phyloP scores from a whole-genome alignment of 2,888 invertebrate genomes.

The Odontocerum albicorne region DNA sequence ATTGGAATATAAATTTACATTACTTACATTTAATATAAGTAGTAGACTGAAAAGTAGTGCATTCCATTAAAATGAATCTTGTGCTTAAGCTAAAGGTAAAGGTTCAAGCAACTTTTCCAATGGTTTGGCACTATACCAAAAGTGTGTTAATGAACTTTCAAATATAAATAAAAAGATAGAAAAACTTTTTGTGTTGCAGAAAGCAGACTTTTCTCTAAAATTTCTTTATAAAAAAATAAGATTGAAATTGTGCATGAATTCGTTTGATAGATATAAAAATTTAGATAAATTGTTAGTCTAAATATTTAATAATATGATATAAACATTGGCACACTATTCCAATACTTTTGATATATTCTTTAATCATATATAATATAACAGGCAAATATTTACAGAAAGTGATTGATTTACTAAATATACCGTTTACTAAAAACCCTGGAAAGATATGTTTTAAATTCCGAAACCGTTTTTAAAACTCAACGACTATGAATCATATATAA shows the following conservation, averaged over 20 bases:
- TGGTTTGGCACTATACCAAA: no score
- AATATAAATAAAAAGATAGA: not conserved
- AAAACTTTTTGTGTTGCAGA: not conserved
- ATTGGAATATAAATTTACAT: slow-evolving; percentile 26
- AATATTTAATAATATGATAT: slow-evolving; percentile 30
- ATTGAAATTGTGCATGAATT: slow-evolving; percentile 14
- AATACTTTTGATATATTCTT: slow-evolving; percentile 36
- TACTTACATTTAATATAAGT: slow-evolving; percentile 13
- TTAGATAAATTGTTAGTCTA: slow-evolving; percentile 28
- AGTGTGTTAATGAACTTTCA: not conserved
- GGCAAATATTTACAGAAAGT: slow-evolving; percentile 37
- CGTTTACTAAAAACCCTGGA: slow-evolving; percentile 38
- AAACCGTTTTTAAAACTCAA: slow-evolving; percentile 37
- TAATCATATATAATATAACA: slow-evolving; percentile 34
- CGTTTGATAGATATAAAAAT: slow-evolving; percentile 6
- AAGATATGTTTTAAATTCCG: slow-evolving; percentile 38
- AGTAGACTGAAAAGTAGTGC: slow-evolving; percentile 3
- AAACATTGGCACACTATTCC: slow-evolving; percentile 36
- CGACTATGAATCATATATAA: slow-evolving; percentile 32
- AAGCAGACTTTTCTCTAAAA: not conserved
- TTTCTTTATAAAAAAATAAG: slow-evolving; percentile 9
- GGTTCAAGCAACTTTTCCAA: no score
- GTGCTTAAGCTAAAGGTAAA: no score
- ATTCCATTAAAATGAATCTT: not conserved
- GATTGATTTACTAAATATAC: slow-evolving; percentile 35